These are phyloP conservation scores for Polypedilum pembai DNA, from an alignment of 1,140 invertebrate species.

Conservation along the genomic window DNA sequence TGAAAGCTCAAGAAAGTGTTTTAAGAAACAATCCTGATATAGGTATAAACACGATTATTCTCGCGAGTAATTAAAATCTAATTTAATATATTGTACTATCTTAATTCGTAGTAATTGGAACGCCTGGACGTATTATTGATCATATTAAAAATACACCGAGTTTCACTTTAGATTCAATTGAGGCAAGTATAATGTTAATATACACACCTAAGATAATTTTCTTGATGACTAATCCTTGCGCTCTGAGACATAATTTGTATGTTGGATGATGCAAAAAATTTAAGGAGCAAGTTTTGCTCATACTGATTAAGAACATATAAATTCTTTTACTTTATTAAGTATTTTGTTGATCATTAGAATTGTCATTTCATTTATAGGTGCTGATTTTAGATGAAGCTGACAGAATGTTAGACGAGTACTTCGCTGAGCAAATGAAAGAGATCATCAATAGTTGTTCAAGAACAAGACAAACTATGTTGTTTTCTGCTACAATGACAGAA, in stretches of 20 bases:
- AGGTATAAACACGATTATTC: too few relatives aligned
- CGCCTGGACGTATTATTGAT: conserved; percentile 94
- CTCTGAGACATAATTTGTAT: conserved; percentile 35
- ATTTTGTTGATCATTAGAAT: too few relatives aligned
- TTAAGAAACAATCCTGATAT: conserved; percentile 88
- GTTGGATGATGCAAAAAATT: conserved; percentile 25
- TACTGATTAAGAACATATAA: too few relatives aligned
- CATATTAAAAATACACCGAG: conserved; percentile 92
- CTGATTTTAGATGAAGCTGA: conserved; percentile 44
- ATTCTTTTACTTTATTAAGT: too few relatives aligned
- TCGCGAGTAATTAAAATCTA: too few relatives aligned
- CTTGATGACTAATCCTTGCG: conserved; percentile 42
- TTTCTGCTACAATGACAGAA: conserved; percentile 98
- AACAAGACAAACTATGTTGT: conserved; percentile 94
- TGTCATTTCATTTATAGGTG: conserved; percentile 34
- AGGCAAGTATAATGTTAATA: conserved; percentile 52
- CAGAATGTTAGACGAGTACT: conserved; percentile 95
- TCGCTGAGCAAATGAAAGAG: conserved; percentile 97
- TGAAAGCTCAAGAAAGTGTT: conserved; percentile 85
- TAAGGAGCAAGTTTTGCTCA: too few relatives aligned
- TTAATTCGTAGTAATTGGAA: conserved; percentile 94
- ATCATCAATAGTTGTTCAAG: conserved; percentile 83
- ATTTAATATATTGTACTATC: too few relatives aligned
- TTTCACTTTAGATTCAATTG: conserved; percentile 83
- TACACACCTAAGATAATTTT: not conserved